Evolutionary conservation across 2,113 vertebrate genomes (phyloP).

Genomic region (Petaurus breviceps): DNA sequence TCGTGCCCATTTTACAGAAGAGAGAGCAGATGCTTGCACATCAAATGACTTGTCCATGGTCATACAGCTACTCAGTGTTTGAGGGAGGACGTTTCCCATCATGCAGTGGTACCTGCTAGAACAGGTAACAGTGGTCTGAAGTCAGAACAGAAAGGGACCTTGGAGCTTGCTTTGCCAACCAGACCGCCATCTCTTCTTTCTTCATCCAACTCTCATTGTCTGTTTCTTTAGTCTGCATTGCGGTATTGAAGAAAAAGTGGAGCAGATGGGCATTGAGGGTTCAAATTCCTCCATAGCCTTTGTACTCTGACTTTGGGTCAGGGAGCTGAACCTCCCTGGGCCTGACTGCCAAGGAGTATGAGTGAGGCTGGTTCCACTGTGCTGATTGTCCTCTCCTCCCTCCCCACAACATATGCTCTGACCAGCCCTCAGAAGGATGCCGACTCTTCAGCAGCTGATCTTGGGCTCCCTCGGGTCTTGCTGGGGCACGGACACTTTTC

Average conservation of each 20-base stretch:
- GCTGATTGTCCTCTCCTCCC: background rate
- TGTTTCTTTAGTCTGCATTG: background rate
- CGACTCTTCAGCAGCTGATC: background rate
- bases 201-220: background rate
- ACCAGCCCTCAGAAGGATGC: background rate
- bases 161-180: background rate
- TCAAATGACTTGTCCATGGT: background rate
- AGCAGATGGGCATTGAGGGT: background rate
- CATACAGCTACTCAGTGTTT: background rate
- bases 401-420: background rate
- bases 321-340: background rate
- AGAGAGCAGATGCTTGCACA: background rate
- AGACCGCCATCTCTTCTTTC: background rate
- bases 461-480: background rate
- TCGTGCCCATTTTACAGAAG: background rate
- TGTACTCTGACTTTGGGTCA: background rate
- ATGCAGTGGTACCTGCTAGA: background rate
- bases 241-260: background rate
- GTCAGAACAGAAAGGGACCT: background rate
- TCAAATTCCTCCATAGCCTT: background rate
- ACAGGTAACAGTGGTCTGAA: background rate
- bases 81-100: background rate
- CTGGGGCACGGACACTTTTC: too few relatives aligned
- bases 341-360: background rate
- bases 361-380: background rate